Conservation (phyloP, 2,113 vertebrate genomes). For the Vicugna pacos region DNA sequence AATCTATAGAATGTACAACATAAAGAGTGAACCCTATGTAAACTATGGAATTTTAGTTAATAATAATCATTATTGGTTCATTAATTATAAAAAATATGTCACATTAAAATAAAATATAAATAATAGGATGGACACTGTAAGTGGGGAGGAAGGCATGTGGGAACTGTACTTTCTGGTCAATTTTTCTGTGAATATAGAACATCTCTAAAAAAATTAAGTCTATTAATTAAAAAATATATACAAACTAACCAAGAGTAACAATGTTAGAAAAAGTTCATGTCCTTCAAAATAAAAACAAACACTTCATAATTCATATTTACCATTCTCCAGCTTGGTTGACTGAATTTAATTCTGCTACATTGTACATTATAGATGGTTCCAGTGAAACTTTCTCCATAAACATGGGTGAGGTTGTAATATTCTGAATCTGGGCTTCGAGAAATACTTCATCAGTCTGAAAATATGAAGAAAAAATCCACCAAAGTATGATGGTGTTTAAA, state of each 20-base stretch:
- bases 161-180: neutral
- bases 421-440: conserved; percentile 99
- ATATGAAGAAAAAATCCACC: conserved; percentile 76
- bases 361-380: conserved; percentile 98
- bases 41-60: conserved; percentile 12
- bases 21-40: neutral
- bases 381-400: conserved; percentile 99
- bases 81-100: neutral
- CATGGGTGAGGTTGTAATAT: conserved; percentile 99
- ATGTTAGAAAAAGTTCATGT: conserved; percentile 81
- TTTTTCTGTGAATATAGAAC: conserved; percentile 32
- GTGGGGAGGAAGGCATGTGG: neutral
- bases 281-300: conserved; percentile 71
- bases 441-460: conserved; percentile 98
- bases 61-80: neutral
- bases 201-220: neutral
- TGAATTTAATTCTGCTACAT: conserved; percentile 95
- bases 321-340: conserved; percentile 88
- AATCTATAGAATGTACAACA: neutral
- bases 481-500: conserved; percentile 63
- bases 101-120: neutral
- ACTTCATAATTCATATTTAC: conserved; percentile 85
- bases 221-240: neutral
- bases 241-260: neutral
- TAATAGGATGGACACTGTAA: neutral